Evolutionary conservation across 2,888 invertebrate species (phyloP).

Genomic region (Xestia xanthographa): DNA sequence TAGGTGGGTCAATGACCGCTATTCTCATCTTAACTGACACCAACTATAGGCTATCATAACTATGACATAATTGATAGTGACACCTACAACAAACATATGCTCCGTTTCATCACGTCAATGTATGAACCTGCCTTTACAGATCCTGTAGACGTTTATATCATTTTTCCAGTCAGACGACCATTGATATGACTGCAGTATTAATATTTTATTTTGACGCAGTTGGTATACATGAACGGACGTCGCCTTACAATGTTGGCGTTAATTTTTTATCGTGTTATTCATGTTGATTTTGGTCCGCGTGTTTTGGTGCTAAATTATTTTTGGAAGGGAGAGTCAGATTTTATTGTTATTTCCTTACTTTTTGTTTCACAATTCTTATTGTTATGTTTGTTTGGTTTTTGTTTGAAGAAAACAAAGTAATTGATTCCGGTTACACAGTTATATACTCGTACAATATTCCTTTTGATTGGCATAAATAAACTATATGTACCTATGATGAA

Average conservation of each 20-base stretch:
- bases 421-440: background rate
- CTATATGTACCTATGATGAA: too few relatives aligned
- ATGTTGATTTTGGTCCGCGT: conserved; percentile 7
- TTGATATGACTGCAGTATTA: conserved; percentile 67
- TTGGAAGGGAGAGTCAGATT: background rate
- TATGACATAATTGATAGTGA: background rate
- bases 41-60: too few relatives aligned
- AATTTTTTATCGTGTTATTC: conserved; percentile 49
- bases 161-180: conserved; percentile 44
- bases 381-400: background rate
- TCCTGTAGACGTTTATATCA: conserved; percentile 29
- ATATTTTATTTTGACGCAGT: conserved; percentile 73
- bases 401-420: background rate
- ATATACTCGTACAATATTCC: background rate
- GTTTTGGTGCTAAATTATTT: conserved; percentile 28
- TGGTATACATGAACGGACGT: conserved; percentile 48
- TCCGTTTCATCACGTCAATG: background rate
- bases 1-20: too few relatives aligned
- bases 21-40: too few relatives aligned
- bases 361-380: background rate
- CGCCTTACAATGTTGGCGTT: conserved; percentile 50
- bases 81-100: background rate
- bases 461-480: background rate
- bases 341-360: background rate
- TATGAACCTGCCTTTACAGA: conserved; percentile 3